phyloP scores from a whole-genome alignment of 2,113 vertebrate genomes.

The Lagopus leucura region DNA sequence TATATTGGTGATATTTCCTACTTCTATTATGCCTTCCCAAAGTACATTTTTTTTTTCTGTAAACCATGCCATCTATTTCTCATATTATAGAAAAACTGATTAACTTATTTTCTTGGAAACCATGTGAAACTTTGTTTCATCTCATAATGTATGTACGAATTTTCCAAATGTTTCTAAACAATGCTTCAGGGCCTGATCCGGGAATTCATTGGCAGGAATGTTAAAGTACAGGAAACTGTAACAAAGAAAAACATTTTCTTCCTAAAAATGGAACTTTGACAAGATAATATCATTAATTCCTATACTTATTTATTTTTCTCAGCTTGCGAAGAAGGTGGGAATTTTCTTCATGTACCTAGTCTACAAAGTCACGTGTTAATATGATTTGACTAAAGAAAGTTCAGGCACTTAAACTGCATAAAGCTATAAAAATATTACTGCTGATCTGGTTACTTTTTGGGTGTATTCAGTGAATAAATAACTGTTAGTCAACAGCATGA shows the following conservation, averaged over 20 bases:
- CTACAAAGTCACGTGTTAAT: not conserved
- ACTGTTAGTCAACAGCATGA: not conserved
- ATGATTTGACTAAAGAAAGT: not conserved
- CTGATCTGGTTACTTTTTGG: not conserved
- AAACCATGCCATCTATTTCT: not conserved
- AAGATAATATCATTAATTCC: not conserved
- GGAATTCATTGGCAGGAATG: not conserved
- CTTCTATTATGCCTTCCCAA: not conserved
- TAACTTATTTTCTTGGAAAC: slow-evolving; percentile 6
- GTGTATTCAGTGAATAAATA: not conserved
- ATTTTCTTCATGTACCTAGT: not conserved
- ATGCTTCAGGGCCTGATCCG: not conserved
- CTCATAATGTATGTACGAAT: not conserved
- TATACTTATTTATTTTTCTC: not conserved
- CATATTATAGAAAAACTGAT: not conserved
- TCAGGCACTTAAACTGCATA: not conserved
- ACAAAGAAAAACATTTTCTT: slow-evolving; percentile 29
- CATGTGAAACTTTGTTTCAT: not conserved
- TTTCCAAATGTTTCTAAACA: not conserved
- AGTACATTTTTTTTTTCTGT: not conserved
- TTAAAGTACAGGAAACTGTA: slow-evolving; percentile 27
- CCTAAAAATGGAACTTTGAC: not conserved
- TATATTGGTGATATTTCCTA: not conserved
- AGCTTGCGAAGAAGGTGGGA: not conserved
- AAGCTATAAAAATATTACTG: not conserved